phyloP scores from a whole-genome alignment of 1,140 invertebrate genomes.

The Chironomus tepperi region DNA sequence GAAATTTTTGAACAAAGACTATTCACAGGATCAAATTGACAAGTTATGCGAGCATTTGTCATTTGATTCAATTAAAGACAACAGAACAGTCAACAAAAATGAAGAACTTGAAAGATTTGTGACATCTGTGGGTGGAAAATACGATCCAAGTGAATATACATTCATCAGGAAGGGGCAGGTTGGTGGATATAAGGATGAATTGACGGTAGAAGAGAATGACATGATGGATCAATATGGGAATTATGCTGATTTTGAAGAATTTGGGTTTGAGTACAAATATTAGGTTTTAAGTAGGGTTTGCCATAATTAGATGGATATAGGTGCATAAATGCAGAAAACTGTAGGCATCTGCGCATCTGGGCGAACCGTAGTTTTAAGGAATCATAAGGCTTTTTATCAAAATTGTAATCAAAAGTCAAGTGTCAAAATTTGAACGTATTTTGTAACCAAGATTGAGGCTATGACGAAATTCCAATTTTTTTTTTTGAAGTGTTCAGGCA shows the following conservation, averaged over 20 bases:
- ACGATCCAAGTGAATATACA: constrained; percentile 33
- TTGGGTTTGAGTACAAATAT: background rate
- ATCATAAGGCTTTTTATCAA: too few species aligned
- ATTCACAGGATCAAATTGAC: constrained; percentile 53
- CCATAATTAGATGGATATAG: too few species aligned
- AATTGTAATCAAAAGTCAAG: too few species aligned
- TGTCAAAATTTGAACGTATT: too few species aligned
- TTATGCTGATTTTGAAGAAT: background rate
- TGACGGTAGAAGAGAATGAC: constrained; percentile 53
- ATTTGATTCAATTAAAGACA: constrained; percentile 61
- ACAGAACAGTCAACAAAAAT: background rate
- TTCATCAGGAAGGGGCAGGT: constrained; percentile 69
- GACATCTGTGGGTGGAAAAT: background rate
- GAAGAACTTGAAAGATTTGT: background rate
- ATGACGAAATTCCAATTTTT: too few species aligned
- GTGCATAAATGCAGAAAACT: too few species aligned
- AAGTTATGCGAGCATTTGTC: constrained; percentile 58
- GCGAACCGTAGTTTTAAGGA: too few species aligned
- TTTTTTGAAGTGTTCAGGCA: too few species aligned
- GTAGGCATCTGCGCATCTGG: too few species aligned
- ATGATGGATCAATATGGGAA: constrained; percentile 53
- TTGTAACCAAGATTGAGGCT: too few species aligned
- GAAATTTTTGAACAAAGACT: constrained; percentile 55
- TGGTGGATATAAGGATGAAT: constrained; percentile 70
- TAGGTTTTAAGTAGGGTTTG: background rate